Percentiles rank a stretch among this genome's conserved stretches.
Conservation (phyloP, 2,113 vertebrate genomes). For the Apaloderma vittatum region DNA sequence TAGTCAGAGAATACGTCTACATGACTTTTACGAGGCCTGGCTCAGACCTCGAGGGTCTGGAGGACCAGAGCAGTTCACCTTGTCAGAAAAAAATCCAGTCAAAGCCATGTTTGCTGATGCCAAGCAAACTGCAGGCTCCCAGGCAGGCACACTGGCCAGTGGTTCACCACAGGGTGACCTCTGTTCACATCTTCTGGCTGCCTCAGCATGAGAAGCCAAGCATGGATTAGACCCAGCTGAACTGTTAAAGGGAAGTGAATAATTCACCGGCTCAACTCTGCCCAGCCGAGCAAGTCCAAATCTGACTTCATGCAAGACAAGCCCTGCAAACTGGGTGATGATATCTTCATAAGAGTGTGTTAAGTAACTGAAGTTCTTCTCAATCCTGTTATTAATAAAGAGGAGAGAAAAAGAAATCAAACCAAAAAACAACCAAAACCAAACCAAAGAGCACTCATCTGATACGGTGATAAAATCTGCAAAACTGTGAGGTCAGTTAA, state of each 20-base stretch:
- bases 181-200: not conserved
- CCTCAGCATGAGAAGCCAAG: not conserved
- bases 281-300: slow-evolving; percentile 21
- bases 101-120: fast-evolving
- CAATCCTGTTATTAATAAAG: not conserved
- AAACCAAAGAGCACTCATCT: not conserved
- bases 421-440: not conserved
- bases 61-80: not conserved
- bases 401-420: not conserved
- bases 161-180: not conserved
- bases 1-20: not conserved
- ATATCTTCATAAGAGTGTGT: not conserved
- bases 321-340: not conserved
- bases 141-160: not conserved
- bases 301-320: slow-evolving; percentile 10
- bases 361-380: slow-evolving; percentile 27
- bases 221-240: not conserved
- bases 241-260: not conserved
- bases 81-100: not conserved
- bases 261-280: not conserved
- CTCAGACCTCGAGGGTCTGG: not conserved
- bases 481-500: not conserved
- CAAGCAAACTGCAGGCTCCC: not conserved
- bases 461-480: slow-evolving; percentile 5
- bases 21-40: not conserved